Evolutionary conservation across 2,797 vertebrate species (phyloP).

Genomic region (Falco novaeseelandiae): DNA sequence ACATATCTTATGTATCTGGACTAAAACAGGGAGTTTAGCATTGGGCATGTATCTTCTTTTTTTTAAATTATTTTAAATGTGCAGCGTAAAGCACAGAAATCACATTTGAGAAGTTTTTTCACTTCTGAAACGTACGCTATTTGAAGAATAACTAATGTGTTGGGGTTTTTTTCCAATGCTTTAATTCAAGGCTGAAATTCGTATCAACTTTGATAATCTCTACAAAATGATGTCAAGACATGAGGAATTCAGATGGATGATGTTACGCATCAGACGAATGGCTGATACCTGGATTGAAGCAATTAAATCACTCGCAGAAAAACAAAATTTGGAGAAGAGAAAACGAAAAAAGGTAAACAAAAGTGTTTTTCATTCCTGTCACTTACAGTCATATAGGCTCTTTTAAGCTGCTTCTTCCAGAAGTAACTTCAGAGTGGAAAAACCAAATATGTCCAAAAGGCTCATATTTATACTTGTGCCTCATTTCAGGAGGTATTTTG

Average conservation of each 20-base stretch:
- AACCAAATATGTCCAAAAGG: background rate
- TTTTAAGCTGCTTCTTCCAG: background rate
- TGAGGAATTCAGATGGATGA: conserved; percentile 99
- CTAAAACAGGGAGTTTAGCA: background rate
- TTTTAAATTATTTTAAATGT: background rate
- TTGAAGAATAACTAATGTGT: background rate
- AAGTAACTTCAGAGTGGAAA: background rate
- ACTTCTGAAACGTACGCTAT: background rate
- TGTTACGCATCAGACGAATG: conserved; percentile 94
- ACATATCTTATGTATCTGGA: background rate
- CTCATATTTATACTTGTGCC: background rate
- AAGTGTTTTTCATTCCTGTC: background rate
- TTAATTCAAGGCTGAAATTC: conserved; percentile 86
- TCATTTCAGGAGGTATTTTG: background rate
- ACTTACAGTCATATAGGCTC: background rate
- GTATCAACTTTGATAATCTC: conserved; percentile 90
- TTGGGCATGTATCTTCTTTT: background rate
- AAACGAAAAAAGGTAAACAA: conserved; percentile 90
- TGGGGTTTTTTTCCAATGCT: background rate
- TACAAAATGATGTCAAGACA: conserved; percentile 93
- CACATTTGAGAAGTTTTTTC: background rate
- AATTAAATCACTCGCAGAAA: conserved; percentile 89
- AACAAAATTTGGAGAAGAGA: conserved; percentile 89
- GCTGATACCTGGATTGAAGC: conserved; percentile 94
- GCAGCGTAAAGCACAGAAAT: background rate